Percentiles rank a stretch among this genome's conserved stretches.
Evolutionary conservation across 2,888 invertebrate genomes (phyloP).

Genomic region (Dasysyrphus albostriatus): DNA sequence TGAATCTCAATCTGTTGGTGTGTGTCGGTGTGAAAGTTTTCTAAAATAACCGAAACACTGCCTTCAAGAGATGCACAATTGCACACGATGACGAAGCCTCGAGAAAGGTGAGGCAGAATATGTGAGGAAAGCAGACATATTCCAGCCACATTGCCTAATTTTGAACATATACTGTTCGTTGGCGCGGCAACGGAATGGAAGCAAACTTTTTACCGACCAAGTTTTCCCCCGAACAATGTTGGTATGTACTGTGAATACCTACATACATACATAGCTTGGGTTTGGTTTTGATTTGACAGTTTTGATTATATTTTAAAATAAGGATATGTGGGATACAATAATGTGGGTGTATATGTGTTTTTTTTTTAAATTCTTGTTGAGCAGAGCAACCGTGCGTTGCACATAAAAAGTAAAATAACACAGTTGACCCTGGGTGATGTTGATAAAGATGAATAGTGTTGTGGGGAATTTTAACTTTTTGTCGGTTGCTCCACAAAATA

Average conservation of each 20-base stretch:
- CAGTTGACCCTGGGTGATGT: slow-evolving; percentile 37
- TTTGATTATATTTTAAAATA: slow-evolving; percentile 67
- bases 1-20: slow-evolving; percentile 37
- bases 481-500: slow-evolving; percentile 12
- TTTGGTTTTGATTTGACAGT: slow-evolving; percentile 66
- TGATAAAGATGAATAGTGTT: slow-evolving; percentile 36
- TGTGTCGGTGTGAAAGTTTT: slow-evolving; percentile 39
- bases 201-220: slow-evolving; percentile 45
- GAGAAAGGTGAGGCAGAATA: not conserved
- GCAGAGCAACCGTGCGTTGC: not conserved
- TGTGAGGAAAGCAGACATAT: slow-evolving; percentile 25
- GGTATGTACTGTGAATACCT: too few relatives aligned
- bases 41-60: slow-evolving; percentile 16
- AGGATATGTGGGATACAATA: slow-evolving; percentile 19
- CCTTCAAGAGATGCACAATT: slow-evolving; percentile 29
- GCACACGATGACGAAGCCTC: slow-evolving; percentile 3
- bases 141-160: slow-evolving; percentile 50
- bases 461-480: slow-evolving; percentile 17
- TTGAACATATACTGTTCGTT: not conserved
- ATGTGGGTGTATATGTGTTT: not conserved
- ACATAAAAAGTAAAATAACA: slow-evolving; percentile 1
- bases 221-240: slow-evolving; percentile 42
- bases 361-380: not conserved
- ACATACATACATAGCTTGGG: slow-evolving; percentile 4
- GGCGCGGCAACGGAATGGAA: not conserved